Base-by-base conservation (phyloP, 2,888 invertebrate genomes). In the Beris chalybata region DNA sequence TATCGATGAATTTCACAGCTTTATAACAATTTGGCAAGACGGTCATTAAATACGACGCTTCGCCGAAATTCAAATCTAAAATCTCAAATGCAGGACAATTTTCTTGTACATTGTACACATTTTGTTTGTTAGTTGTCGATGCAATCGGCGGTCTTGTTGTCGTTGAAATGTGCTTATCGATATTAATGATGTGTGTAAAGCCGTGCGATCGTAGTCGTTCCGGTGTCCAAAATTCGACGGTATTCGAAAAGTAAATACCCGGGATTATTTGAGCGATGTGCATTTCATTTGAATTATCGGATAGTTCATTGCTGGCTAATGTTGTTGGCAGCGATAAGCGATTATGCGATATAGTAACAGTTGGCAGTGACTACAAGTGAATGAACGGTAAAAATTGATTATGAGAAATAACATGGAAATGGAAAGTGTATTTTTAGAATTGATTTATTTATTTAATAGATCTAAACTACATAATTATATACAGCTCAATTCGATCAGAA, bases 11-110 rank as follows among this genome's bases (percentile, higher is more conserved):
- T 69, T 74, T 74, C 4, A 76, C 76, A 53, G 75, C 75, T 45
- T 72, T 74, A 64, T 77, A 76, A 59, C 77, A 77, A 71, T 76
- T 77, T 64, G 76, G 76, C 55, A 77, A 65, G 11, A 77, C 76
- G 15, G 75, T 75, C 30, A 74, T 76, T 52, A 76, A 66, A 70
- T 75, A 76, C 22, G 74, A 72, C 45, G 74, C 73, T 70, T 76
- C 75, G 22, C 76, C 76, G 68, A 76, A 77, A 71, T 76, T 76
- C 64, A 77, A 72, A 69, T 76, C 72, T 13, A 76, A 71, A 13
- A 72, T 73, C 63, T 75, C 70, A 61, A 75, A 74, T 22, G 61
- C 11, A 22, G 50, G 13, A 29, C 12, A 30, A 11, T 38, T 38
- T 38, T 50, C 5, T 48, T 48, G 13, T 13, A 12, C 12, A n/a